These are phyloP conservation scores for Streptopelia turtur DNA, from an alignment of 2,797 vertebrate species.

Conservation along the genomic window DNA sequence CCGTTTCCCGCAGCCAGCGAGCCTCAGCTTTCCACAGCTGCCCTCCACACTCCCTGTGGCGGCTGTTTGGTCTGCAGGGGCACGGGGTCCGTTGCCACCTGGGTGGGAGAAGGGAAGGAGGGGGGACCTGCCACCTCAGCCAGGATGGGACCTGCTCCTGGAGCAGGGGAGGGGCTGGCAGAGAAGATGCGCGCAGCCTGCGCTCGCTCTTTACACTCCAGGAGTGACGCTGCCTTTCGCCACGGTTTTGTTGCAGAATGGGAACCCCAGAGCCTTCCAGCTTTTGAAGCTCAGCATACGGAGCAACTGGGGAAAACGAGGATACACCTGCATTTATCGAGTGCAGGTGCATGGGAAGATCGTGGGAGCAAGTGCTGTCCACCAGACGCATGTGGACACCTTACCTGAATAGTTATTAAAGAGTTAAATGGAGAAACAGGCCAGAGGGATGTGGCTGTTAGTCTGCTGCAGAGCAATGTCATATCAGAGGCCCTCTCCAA, in stretches of 20 bases:
- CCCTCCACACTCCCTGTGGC: neutral
- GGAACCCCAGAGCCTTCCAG: neutral
- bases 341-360: neutral
- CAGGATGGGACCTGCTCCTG: neutral
- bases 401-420: neutral
- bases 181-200: no score
- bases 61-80: neutral
- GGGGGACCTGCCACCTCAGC: no score
- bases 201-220: neutral
- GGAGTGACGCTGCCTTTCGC: neutral
- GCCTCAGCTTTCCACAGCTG: neutral
- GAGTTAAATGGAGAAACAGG: neutral
- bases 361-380: rapidly evolving
- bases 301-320: neutral
- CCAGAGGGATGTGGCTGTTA: neutral
- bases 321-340: neutral
- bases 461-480: no score
- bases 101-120: neutral
- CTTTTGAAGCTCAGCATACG: neutral
- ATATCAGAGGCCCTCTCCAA: neutral
- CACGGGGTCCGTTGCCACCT: neutral
- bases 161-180: neutral
- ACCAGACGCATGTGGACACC: no score
- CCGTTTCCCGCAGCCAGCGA: neutral
- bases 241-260: neutral